Base-by-base conservation (phyloP, 2,888 invertebrate species). In the Xestia rhomboidea region DNA sequence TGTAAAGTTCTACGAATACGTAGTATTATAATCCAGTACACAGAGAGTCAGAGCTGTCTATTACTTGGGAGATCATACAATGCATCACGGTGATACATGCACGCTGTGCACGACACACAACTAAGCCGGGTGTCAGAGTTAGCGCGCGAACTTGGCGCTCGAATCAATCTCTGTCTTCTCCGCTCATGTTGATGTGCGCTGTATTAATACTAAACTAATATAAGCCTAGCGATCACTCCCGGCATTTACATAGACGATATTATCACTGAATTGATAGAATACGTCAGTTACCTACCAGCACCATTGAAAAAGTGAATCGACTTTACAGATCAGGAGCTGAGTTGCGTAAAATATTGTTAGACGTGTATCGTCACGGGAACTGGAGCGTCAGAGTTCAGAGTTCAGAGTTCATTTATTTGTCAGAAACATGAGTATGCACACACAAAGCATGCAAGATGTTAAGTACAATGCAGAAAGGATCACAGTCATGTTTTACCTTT, bases 81-180 rank as follows among this genome's bases (percentile, higher is more conserved):
- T 30, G 46, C 69, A 46, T 63, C 51, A 54, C 27, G 21, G 3
- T 13, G 41, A 5, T 3, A n/a, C 75, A 46, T 24, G 75, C 10
- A 10, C 60, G 30, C 21, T 8, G 60, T 18, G 10, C 24, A 10
- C 63, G 13, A 18, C 44, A 7, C 27, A 8, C 60, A 1, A 8
- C 24, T 49, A 15, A 57, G 76, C 51, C 34, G 6, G 57, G 10
- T 13, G 54, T 11, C 51, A n/a, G 44, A 79, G 38, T 38, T 5
- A n/a, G 54, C 70, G 51, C 69, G 63, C 15, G 30, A 27, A 51
- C 38, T 64, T 54, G 34, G 27, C 70, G 79, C 60, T 41, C 30
- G 64, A 2, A 64, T 80, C 81, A 66, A 66, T 66, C 81, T 66
- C 81, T 78, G 78, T 78, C 70, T 34, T 24, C 18, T n/a, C 24